Evolutionary conservation across 2,113 vertebrate genomes (phyloP).

Genomic region (Mesoclemmys tuberculata): DNA sequence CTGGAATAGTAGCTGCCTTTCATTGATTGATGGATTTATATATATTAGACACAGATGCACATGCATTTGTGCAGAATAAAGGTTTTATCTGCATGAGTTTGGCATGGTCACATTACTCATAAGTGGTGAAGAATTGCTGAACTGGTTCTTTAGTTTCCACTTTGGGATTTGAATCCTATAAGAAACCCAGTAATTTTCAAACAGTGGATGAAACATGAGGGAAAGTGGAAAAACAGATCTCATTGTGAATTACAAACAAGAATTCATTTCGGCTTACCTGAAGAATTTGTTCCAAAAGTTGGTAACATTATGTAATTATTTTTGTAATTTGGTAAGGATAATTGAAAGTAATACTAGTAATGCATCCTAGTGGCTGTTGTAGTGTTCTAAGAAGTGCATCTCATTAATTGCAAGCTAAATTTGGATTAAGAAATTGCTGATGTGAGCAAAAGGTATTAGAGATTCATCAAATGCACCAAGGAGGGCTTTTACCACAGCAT

Average conservation of each 20-base stretch:
- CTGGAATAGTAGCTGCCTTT: background rate
- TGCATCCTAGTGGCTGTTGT: background rate
- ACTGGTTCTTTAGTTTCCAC: slow-evolving; percentile 18
- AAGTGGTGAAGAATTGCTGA: background rate
- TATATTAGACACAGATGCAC: background rate
- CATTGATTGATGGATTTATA: background rate
- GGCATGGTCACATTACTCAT: background rate
- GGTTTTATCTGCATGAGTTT: background rate
- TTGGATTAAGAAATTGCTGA: background rate
- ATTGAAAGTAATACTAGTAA: background rate
- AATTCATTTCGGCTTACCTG: background rate
- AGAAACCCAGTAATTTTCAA: background rate
- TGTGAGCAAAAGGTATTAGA: background rate
- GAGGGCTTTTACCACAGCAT: background rate
- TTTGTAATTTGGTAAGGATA: background rate
- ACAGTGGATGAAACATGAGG: slow-evolving; percentile 5
- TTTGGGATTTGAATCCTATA: background rate
- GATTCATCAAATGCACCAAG: background rate
- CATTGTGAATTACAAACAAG: slow-evolving; percentile 22
- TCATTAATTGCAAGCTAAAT: background rate
- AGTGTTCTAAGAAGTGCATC: background rate
- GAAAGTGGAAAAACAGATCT: slow-evolving; percentile 16
- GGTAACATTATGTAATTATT: background rate
- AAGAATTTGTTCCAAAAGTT: background rate
- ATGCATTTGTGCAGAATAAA: background rate